Conservation (phyloP, 2,888 invertebrate species). For the Incurvaria masculella region DNA sequence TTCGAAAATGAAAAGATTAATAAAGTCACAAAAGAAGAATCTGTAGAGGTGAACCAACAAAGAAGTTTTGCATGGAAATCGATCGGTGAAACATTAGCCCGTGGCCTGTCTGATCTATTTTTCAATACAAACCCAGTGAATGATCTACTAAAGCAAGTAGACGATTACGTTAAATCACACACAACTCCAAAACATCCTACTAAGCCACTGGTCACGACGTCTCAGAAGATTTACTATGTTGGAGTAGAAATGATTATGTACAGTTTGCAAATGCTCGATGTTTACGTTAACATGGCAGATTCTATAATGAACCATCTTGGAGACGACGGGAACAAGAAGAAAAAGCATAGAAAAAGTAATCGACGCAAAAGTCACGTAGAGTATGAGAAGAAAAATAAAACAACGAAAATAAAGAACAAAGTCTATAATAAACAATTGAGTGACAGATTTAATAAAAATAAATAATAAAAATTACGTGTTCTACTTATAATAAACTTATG, state of each 20-base stretch:
- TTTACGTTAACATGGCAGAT: slow-evolving; percentile 28
- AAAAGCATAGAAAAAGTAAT: background rate
- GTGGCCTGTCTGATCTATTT: slow-evolving; percentile 25
- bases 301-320: slow-evolving; percentile 24
- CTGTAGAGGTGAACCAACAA: no score
- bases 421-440: background rate
- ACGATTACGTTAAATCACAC: slow-evolving; percentile 27
- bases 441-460: background rate
- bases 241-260: slow-evolving; percentile 27
- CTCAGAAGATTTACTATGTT: background rate
- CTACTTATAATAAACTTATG: no score
- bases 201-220: slow-evolving; percentile 20
- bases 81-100: no score
- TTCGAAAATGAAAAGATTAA: slow-evolving; percentile 16
- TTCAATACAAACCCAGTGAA: slow-evolving; percentile 24
- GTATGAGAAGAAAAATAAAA: background rate
- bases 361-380: background rate
- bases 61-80: no score
- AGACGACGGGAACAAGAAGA: background rate
- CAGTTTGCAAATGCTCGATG: slow-evolving; percentile 35
- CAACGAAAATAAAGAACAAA: background rate
- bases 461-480: no score
- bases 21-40: background rate
- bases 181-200: slow-evolving; percentile 24
- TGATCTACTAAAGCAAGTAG: slow-evolving; percentile 22